Base-by-base conservation (phyloP, 2,888 invertebrate genomes). In the Aporophyla nigra region DNA sequence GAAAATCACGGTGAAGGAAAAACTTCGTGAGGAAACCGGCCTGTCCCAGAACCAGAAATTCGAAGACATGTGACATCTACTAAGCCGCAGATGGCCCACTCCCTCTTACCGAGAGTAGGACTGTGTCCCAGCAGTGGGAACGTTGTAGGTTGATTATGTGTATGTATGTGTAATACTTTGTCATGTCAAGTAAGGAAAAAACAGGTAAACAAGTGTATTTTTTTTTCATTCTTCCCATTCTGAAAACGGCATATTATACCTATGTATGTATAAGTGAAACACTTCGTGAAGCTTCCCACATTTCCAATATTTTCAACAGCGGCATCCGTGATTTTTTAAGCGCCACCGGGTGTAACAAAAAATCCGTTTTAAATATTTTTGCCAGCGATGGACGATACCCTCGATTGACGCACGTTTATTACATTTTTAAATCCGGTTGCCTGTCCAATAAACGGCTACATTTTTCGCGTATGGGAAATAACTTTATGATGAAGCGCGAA, bases 341-440 rank as follows among this genome's bases (percentile, higher is more conserved):
- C 58, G 40, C 43, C 6, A 24, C 33, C 51, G 51, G n/a, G 16
- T 56, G 43, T 67, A 49, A 56, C 65, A 61, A 51, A 69, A 80
- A 75, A 69, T 27, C 27, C 33, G 24, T 46, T 63, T 67, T 51
- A 73, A 68, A 71, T 59, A 78, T 71, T 71, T 79, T 79, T 80
- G 21, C 21, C 63, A 53, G 21, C 61, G 56, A 65, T 53, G 59
- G 46, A 43, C 70, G 66, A 67, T 63, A 62, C 61, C 63, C 27
- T 53, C 71, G 40, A 83, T 58, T 71, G 67, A 74, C 54, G 70
- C 49, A 51, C 56, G 56, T 82, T 74, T 74, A 65, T 74, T 49
- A 65, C 68, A 71, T 65, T 82, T 79, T 74, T 66, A 43, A 78
- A 82, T 71, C 51, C 59, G 40, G 9, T 67, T 54, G 70, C 24